Conservation (phyloP, 2,888 invertebrate genomes). For the Aspidiotus destructor region DNA sequence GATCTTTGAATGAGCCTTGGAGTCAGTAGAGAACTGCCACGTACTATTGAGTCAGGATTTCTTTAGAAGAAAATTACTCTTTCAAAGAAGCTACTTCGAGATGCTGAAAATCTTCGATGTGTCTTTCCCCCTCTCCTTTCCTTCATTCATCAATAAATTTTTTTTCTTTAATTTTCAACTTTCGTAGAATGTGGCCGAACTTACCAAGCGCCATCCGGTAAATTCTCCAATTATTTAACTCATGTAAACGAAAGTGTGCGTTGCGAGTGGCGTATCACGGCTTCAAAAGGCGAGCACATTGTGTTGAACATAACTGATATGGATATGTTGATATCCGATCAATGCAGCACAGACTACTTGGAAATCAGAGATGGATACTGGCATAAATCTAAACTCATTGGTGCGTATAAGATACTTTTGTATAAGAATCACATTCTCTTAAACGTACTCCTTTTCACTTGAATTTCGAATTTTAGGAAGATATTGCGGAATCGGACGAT, state of each 20-base stretch:
- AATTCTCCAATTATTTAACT: conserved; percentile 57
- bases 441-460: neutral
- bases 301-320: conserved; percentile 82
- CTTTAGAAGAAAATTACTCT: no score
- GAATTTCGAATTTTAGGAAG: conserved; percentile 49
- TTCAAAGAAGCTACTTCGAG: no score
- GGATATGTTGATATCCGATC: conserved; percentile 78
- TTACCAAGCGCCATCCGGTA: conserved; percentile 73
- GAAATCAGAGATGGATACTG: conserved; percentile 94
- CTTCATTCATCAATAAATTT: no score
- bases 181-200: conserved; percentile 89
- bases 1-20: no score
- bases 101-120: no score
- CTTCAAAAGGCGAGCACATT: conserved; percentile 93
- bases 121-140: no score
- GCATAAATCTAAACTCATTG: conserved; percentile 79
- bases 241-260: conserved; percentile 47
- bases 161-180: conserved; percentile 28
- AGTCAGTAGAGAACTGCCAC: no score
- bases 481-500: conserved; percentile 76
- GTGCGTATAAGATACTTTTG: no score
- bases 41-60: no score
- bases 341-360: conserved; percentile 81
- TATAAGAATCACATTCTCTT: neutral
- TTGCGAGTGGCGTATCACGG: conserved; percentile 96